These are phyloP conservation scores for Hypsopygia costalis DNA, from an alignment of 2,888 invertebrate genomes.

Conservation along the genomic window DNA sequence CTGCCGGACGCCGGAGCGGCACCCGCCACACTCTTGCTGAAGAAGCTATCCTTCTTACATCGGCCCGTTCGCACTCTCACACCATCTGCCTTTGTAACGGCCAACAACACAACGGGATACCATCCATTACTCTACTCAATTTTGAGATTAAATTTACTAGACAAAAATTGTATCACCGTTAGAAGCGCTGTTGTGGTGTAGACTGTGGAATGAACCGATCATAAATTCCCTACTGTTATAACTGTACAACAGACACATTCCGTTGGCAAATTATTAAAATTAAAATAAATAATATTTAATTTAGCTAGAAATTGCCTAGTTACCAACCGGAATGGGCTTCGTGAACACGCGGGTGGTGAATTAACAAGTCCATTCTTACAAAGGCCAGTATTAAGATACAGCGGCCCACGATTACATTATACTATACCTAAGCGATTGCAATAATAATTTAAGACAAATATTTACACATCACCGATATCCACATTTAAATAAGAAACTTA, in stretches of 20 bases:
- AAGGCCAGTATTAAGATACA: constrained; percentile 51
- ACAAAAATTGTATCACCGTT: constrained; percentile 9
- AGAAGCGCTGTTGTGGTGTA: constrained; percentile 19
- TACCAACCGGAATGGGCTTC: constrained; percentile 74
- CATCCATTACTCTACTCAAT: neutral
- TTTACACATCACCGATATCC: constrained; percentile 69
- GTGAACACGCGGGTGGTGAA: constrained; percentile 80
- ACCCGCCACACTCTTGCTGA: too few relatives aligned
- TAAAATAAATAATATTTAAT: constrained; percentile 73
- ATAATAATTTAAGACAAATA: constrained; percentile 74
- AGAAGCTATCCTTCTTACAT: constrained; percentile 50
- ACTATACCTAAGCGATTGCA: constrained; percentile 70
- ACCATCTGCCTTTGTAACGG: constrained; percentile 19
- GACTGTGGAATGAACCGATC: constrained; percentile 43
- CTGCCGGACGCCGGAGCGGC: constrained; percentile 8
- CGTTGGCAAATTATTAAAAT: constrained; percentile 75
- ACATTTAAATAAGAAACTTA: constrained; percentile 72
- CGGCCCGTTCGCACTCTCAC: constrained; percentile 32
- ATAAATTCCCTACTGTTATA: constrained; percentile 63
- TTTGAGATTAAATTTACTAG: neutral
- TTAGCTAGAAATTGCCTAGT: constrained; percentile 77
- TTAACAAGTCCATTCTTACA: constrained; percentile 70
- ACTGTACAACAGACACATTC: constrained; percentile 78
- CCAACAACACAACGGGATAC: neutral
- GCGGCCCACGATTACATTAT: constrained; percentile 53